Conservation (phyloP, 2,888 invertebrate species). For the Mallateleia sp. region DNA sequence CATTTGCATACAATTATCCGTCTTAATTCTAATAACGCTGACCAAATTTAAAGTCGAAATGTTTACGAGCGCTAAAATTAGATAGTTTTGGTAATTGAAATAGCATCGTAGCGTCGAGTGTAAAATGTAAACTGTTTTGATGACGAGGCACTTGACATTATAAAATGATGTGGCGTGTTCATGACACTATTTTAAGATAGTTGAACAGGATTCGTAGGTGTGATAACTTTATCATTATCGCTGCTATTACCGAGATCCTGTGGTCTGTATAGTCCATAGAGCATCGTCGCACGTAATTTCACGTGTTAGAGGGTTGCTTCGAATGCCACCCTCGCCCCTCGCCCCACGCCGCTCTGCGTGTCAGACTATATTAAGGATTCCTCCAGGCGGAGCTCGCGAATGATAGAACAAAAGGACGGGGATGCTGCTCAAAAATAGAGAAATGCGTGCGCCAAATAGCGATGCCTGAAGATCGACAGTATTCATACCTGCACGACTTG, state of each 20-base stretch:
- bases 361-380: slow-evolving; percentile 88
- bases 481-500: slow-evolving; percentile 7
- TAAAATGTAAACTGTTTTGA: slow-evolving; percentile 52
- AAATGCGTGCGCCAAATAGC: slow-evolving; percentile 13
- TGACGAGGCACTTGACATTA: slow-evolving; percentile 40
- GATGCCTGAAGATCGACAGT: background rate
- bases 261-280: slow-evolving; percentile 65
- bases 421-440: slow-evolving; percentile 41
- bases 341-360: slow-evolving; percentile 71
- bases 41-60: background rate
- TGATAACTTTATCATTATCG: slow-evolving; percentile 73
- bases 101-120: slow-evolving; percentile 1
- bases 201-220: slow-evolving; percentile 62
- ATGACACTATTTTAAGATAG: slow-evolving; percentile 56
- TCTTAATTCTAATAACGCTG: background rate
- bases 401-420: slow-evolving; percentile 71
- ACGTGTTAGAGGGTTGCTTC: slow-evolving; percentile 66
- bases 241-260: slow-evolving; percentile 69
- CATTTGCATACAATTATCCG: too few species aligned
- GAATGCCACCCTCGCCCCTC: slow-evolving; percentile 66
- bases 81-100: slow-evolving; percentile 35
- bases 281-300: slow-evolving; percentile 71
- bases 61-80: slow-evolving; percentile 3
- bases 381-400: slow-evolving; percentile 77
- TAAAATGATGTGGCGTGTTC: slow-evolving; percentile 49